Base-by-base conservation (phyloP, 1,140 invertebrate species). In the Atopsyche davidsoni region DNA sequence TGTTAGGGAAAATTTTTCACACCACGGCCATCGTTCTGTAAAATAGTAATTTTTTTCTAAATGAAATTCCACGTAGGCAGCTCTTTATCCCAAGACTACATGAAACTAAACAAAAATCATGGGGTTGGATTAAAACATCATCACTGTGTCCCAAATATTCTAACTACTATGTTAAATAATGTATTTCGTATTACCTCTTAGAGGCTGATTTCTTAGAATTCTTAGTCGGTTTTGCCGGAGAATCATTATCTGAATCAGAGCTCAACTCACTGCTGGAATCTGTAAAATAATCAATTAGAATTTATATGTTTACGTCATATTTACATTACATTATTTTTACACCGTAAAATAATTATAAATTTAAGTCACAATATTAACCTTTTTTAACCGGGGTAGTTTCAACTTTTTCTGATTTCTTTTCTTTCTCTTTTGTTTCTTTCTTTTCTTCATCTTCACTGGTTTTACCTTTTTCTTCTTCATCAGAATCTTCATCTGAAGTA, bases 401-500 rank as follows among this genome's bases (percentile, higher is more conserved):
- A 50, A 60, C 70, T 45, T 83, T 78, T 16, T 83, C 78, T 46
- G 81, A 78, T 24, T 79, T 75, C 47, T 79, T 78, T 28, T 79
- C 70, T 25, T 76, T 70, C 49, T 87, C 79, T 62, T 83, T 78
- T 21, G 80, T 74, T 44, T 75, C 75, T n/a, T 76, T 72, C 17
- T 76, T 71, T 43, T 72, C 63, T 62, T 76, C 63, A 64, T 79
- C 64, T 72, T 81, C 77, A 38, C 80, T 78, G 11, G 80, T 78
- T 56, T 79, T 73, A 34, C 22, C 41, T 48, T 85, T 71, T 46
- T 85, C 79, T 50, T 91, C 87, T 19, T 90, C 85, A 25, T 93
- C 89, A 10, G 87, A 86, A 40, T 92, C 89, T 61, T 92, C 91
- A 60, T 94, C 92, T 1, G 92, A 96, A 2, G 83, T 87, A 11